Percentiles rank a stretch among this genome's conserved stretches.
Conservation (phyloP, 2,113 vertebrate species). For the Camarhynchus parvulus region DNA sequence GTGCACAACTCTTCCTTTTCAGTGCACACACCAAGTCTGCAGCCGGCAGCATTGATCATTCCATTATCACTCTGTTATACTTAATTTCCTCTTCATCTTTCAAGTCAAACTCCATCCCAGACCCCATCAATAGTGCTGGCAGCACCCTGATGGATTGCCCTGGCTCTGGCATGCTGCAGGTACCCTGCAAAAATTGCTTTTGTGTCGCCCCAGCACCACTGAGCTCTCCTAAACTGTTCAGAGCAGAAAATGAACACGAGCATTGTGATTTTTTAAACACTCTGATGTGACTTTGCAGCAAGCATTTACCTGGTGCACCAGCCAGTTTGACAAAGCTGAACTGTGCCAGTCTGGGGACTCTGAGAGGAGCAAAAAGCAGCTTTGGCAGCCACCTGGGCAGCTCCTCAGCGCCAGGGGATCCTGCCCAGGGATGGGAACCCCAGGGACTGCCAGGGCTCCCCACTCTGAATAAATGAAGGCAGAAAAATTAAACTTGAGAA, state of each 20-base stretch:
- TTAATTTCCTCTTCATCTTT: conserved; percentile 54
- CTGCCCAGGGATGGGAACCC: rapidly evolving
- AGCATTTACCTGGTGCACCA: background rate
- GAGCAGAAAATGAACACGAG: background rate
- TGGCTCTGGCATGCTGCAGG: background rate
- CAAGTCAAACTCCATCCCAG: conserved; percentile 11
- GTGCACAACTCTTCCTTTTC: background rate
- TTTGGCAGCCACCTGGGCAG: background rate
- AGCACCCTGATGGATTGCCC: background rate
- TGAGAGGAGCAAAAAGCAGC: background rate
- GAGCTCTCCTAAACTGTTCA: background rate
- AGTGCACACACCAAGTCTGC: background rate
- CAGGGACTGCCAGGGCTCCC: background rate
- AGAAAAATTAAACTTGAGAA: background rate
- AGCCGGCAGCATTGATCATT: conserved; percentile 34
- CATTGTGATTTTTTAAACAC: rapidly evolving
- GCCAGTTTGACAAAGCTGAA: background rate
- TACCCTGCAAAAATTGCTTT: background rate
- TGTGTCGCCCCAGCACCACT: background rate
- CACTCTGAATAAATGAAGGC: background rate
- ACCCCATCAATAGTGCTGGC: background rate
- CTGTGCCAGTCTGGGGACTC: background rate
- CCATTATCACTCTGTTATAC: conserved; percentile 26
- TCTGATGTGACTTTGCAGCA: background rate
- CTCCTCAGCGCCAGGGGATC: background rate